Evolutionary conservation across 2,797 vertebrate species (phyloP).

Genomic region (Sciaenops ocellatus): DNA sequence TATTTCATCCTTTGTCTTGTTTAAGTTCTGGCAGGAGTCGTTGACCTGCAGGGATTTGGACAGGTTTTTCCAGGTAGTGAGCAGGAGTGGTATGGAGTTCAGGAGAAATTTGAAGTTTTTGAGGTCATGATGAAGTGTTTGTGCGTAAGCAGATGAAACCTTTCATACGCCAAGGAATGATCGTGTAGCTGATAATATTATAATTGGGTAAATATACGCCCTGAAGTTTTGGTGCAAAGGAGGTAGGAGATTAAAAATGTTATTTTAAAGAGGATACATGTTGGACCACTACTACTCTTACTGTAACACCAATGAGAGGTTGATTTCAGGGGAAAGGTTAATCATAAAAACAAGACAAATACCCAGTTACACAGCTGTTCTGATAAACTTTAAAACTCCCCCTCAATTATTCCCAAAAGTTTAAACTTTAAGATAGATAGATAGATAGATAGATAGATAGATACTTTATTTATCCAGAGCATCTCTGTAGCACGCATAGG

Average conservation of each 20-base stretch:
- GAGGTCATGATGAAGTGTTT: not conserved
- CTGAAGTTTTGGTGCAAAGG: not conserved
- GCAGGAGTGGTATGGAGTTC: not conserved
- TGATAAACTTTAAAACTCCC: not conserved
- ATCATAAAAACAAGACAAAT: not conserved
- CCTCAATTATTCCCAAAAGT: not conserved
- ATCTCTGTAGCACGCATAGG: too few relatives aligned
- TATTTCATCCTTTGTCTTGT: not conserved
- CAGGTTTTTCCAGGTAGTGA: constrained; percentile 5
- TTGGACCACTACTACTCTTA: not conserved
- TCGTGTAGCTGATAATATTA: not conserved
- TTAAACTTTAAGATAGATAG: too few relatives aligned
- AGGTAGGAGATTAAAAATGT: not conserved
- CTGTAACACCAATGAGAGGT: not conserved
- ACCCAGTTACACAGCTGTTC: not conserved
- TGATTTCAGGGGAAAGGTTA: not conserved
- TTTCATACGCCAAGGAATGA: not conserved
- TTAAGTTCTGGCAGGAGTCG: not conserved
- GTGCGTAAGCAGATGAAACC: not conserved
- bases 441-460: too few relatives aligned
- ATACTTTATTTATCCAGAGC: too few relatives aligned
- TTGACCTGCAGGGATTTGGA: not conserved
- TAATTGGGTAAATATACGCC: not conserved
- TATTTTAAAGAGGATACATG: too few relatives aligned
- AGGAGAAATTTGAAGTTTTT: not conserved